Conservation (phyloP, 2,888 invertebrate species). For the Philaethria dido region DNA sequence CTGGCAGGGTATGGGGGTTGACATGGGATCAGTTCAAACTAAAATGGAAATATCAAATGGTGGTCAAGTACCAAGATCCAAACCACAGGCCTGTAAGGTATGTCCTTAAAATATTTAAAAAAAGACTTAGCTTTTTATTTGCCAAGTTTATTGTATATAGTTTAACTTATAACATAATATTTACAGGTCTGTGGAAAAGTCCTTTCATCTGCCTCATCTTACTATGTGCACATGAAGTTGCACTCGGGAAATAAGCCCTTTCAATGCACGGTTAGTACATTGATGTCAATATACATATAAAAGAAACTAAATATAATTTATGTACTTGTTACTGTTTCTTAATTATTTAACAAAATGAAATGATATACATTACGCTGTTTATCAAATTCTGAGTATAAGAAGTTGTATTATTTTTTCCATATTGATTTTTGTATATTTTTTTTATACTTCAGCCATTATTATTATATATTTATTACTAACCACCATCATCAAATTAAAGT, state of each 20-base stretch:
- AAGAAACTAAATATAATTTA: no score
- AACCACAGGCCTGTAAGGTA: constrained; percentile 89
- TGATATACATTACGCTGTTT: no score
- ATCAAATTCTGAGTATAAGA: no score
- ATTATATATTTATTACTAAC: no score
- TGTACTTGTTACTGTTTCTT: no score
- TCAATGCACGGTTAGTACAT: constrained; percentile 86
- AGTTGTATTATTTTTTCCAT: no score
- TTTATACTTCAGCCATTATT: no score
- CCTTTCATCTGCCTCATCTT: constrained; percentile 89
- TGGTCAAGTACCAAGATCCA: constrained; percentile 81
- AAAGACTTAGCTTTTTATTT: background rate
- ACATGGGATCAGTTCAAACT: constrained; percentile 78
- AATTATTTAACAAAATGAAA: no score
- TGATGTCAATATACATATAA: background rate
- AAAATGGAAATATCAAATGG: constrained; percentile 78
- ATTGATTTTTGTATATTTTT: no score
- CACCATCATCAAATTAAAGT: no score
- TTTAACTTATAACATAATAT: constrained; percentile 21
- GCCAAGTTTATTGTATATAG: background rate
- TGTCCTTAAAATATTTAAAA: background rate
- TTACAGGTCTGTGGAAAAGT: constrained; percentile 88
- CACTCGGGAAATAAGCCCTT: constrained; percentile 92
- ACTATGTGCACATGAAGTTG: constrained; percentile 92
- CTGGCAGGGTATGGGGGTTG: constrained; percentile 75